Evolutionary conservation across 2,113 vertebrate genomes (phyloP), one percentile per base, ranked within the genome.

Genomic region (Microcebus ravelobensis): DNA sequence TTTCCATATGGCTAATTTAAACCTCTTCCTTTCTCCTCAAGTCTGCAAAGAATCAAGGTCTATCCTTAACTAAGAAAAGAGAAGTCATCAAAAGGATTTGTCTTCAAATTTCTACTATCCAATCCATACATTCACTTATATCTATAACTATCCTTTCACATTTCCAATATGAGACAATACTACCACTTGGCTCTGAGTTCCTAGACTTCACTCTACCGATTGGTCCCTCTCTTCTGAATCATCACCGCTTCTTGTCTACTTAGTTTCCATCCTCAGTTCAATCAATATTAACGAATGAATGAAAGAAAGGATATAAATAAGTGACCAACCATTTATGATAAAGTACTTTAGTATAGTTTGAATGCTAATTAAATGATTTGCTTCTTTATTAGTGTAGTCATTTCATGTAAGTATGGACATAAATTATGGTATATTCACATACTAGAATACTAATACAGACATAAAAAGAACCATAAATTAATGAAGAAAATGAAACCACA

Each of bases 311-410:
- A 81, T 50, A 74, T 88, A 50, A 84, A 52, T 70, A 91, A 91
- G 42, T 71, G 21, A 81, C 39, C 11, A 86, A 36, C 8, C 13
- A 77, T 6, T 23, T 39, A 70, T n/a, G 8, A 61, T 15, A 86
- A 92, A 45, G 39, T 83, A 39, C 29, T 90, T 18, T 12, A 73
- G 18, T 61, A 84, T 48, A 68, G 42, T 80, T 79, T 87, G 55
- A 81, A 87, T 88, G 50, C 18, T 91, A 70, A 89, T 86, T 87
- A 90, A 86, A 82, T 81, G 67, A 70, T 80, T 68, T 92, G 45
- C 15, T 90, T 93, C 68, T 39, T 92, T 92, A 94, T 8, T 57
- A 76, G 6, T 55, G 6, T 80, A 86, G n/a, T 73, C 80, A 92
- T 61, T 92, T 87, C 57, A 90, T 80, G 2, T 42, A 90, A 63